Evolutionary conservation across 35 echinoderm and acorn worm genomes (phyloP).

Genomic region (Apostichopus japonicus): DNA sequence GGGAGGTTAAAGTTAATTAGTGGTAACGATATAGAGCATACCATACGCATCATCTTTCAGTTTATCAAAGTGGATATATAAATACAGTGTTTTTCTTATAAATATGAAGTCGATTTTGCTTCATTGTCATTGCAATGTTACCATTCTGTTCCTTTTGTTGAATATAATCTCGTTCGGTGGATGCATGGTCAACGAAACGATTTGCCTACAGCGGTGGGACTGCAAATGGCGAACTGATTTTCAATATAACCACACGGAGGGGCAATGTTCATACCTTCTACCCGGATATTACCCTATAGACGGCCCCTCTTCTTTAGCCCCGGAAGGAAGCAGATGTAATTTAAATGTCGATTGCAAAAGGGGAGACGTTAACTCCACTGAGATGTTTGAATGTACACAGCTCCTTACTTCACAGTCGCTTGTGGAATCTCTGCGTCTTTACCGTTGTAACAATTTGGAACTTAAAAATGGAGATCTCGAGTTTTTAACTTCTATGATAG

Average conservation of each 20-base stretch:
- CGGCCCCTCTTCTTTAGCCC: neutral
- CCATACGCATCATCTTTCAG: too few relatives aligned
- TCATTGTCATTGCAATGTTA: too few relatives aligned
- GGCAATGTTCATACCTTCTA: neutral
- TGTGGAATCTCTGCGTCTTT: neutral
- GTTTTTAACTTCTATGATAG: neutral
- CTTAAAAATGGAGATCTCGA: neutral
- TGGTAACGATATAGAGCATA: too few relatives aligned
- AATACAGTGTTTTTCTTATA: too few relatives aligned
- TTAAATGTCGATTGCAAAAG: neutral
- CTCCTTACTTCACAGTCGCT: neutral
- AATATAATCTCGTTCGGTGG: neutral
- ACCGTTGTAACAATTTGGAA: neutral
- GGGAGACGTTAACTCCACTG: neutral
- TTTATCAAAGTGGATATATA: too few relatives aligned
- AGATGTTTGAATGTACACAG: constrained; percentile 17
- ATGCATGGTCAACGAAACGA: neutral
- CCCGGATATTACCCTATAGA: neutral
- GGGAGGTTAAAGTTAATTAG: too few relatives aligned
- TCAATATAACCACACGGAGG: neutral
- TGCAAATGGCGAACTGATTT: constrained; percentile 25
- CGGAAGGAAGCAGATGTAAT: neutral
- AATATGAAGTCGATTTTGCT: too few relatives aligned
- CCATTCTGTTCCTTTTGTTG: too few relatives aligned
- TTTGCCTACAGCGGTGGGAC: constrained; percentile 10